phyloP scores from a whole-genome alignment of 2,113 vertebrate genomes.

The Albula glossodonta region DNA sequence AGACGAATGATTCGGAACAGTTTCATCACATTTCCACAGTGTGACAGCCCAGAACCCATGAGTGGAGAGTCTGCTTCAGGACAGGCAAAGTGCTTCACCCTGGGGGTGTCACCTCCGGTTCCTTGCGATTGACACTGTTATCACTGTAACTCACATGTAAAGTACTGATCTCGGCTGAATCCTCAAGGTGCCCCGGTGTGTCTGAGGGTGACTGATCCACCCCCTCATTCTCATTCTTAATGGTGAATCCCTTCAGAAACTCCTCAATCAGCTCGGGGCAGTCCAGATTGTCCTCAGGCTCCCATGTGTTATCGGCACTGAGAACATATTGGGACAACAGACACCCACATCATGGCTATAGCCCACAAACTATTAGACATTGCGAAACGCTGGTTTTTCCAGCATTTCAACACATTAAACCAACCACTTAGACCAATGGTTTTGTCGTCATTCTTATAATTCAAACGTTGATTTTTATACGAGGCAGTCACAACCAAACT shows the following conservation, averaged over 20 bases:
- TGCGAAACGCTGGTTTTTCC: not conserved
- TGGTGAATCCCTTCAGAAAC: slow-evolving; percentile 85
- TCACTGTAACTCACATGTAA: slow-evolving; percentile 62
- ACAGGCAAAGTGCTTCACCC: too few species aligned
- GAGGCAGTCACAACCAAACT: too few species aligned
- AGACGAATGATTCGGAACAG: not conserved
- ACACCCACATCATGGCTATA: too few species aligned
- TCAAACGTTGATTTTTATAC: too few species aligned
- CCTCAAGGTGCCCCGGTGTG: slow-evolving; percentile 55
- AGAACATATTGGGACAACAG: slow-evolving; percentile 28
- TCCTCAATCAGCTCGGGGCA: slow-evolving; percentile 96
- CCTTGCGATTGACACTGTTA: not conserved
- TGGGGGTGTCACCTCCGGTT: too few species aligned
- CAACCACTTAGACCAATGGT: not conserved
- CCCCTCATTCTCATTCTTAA: slow-evolving; percentile 66
- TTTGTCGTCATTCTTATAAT: not conserved
- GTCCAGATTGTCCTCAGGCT: slow-evolving; percentile 97
- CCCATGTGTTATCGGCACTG: slow-evolving; percentile 98
- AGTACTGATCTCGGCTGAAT: slow-evolving; percentile 64
- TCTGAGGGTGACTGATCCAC: slow-evolving; percentile 30
- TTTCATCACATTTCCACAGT: not conserved
- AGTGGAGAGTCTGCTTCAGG: too few species aligned
- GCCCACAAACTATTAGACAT: not conserved
- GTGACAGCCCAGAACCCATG: not conserved
- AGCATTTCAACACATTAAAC: not conserved